Base-by-base conservation (phyloP, 2,797 vertebrate species). In the Sebastes steindachneri region DNA sequence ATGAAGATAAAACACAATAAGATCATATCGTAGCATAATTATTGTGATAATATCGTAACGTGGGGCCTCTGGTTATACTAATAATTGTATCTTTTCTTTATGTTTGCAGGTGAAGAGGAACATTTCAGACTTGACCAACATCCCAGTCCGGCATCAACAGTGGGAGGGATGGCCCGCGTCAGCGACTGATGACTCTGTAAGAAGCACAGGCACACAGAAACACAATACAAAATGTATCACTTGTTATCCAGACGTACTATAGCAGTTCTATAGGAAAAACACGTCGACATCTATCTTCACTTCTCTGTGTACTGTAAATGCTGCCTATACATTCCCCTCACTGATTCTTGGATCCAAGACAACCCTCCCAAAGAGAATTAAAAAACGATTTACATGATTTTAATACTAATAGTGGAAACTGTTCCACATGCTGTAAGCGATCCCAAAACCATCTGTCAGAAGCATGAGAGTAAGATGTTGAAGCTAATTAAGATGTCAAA, bases 161-260 rank as follows among this genome's bases (percentile, higher is more conserved):
- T 99, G 99, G 99, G 99, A 99, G 26, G 99, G 99, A 68, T 99
- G 99, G 99, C 98, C 99, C 8, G n/a, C 96, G 26, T 96, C 97
- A 90, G 98, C 97, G 54, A 95, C 96, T 31, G 97, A 98, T 1
- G 98, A 99, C 90, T 97, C 97, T 0, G 98, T 99, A 96, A 97
- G 97, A 93, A 17, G 3, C 75, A 66, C 51, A 78, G 9, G 2
- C 29, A 71, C 71, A 72, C 73, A 67, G 23, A 70, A 25, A 75
- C 25, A 66, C 2, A 4, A 23, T 21, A 4, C 12, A 45, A 45
- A 45, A 23, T 29, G 1, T 14, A 4, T 68, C 10, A 33, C 4
- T 60, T 63, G 23, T 45, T 69, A 51, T 9, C 3, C 7, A n/a
- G 9, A 69, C 28, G 6, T 53, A 28, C 54, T 26, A 17, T 25